phyloP scores from a whole-genome alignment of 2,888 invertebrate genomes.

The Pedicia rivosa region DNA sequence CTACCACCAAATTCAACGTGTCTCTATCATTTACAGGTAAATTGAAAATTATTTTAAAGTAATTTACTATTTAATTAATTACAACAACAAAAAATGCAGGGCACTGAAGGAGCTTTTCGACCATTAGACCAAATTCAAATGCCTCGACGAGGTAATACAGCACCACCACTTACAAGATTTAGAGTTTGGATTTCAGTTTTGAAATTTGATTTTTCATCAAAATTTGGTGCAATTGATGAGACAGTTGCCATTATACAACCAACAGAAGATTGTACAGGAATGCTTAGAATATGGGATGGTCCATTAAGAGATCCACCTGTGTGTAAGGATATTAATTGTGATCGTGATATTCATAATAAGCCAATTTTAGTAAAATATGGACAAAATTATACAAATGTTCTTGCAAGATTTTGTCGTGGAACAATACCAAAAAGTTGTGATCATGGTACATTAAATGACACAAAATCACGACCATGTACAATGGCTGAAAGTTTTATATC shows the following conservation, averaged over 20 bases:
- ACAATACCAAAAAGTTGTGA: conserved; percentile 71
- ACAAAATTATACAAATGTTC: conserved; percentile 51
- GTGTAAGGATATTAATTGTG: conserved; percentile 62
- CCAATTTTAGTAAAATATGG: conserved; percentile 35
- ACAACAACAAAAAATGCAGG: conserved; percentile 34
- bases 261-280: conserved; percentile 65
- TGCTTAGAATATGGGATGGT: conserved; percentile 78
- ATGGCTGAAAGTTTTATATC: conserved; percentile 72
- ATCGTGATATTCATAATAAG: conserved; percentile 24
- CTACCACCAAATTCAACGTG: conserved; percentile 79
- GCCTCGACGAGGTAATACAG: conserved; percentile 35
- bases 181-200: conserved; percentile 74
- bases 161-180: conserved; percentile 46
- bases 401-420: conserved; percentile 70
- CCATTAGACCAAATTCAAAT: conserved; percentile 35
- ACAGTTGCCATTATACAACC: conserved; percentile 31
- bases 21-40: conserved; percentile 63
- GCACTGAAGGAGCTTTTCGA: conserved; percentile 39
- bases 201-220: conserved; percentile 66
- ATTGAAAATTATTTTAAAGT: conserved; percentile 25
- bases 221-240: conserved; percentile 33
- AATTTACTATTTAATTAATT: conserved; percentile 30
- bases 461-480: conserved; percentile 53
- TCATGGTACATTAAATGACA: conserved; percentile 48
- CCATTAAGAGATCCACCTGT: conserved; percentile 57